Evolutionary conservation across 1,140 invertebrate species (phyloP).

Genomic region (Lordiphosa mommai): DNA sequence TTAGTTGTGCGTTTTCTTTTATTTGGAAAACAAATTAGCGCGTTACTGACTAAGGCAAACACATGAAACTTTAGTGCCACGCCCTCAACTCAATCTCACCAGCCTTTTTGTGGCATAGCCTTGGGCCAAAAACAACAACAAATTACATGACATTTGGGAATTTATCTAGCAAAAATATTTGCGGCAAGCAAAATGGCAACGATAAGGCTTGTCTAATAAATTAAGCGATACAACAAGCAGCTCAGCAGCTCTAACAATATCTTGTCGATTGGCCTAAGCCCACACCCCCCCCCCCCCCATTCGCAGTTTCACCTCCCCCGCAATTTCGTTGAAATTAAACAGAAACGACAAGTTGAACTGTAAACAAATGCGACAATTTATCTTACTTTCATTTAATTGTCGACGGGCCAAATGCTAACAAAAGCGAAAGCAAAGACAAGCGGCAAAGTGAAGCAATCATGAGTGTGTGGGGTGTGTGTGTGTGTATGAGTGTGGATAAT

Average conservation of each 20-base stretch:
- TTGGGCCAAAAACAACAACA: slow-evolving; percentile 21
- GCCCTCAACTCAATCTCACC: too few species aligned
- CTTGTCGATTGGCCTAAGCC: slow-evolving; percentile 26
- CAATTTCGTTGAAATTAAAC: slow-evolving; percentile 57
- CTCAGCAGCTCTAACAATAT: slow-evolving; percentile 29
- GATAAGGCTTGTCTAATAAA: slow-evolving; percentile 50
- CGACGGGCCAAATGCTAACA: slow-evolving; percentile 61
- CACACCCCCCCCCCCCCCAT: neutral
- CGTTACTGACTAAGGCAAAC: too few species aligned
- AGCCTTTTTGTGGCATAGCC: too few species aligned
- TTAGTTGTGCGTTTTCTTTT: too few species aligned
- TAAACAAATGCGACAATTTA: slow-evolving; percentile 77
- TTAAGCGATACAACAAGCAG: slow-evolving; percentile 52
- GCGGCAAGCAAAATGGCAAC: slow-evolving; percentile 35
- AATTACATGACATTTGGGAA: slow-evolving; percentile 57
- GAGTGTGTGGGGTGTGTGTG: slow-evolving; percentile 13
- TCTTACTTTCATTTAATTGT: slow-evolving; percentile 78
- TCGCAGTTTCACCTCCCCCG: slow-evolving; percentile 7
- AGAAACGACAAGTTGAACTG: slow-evolving; percentile 65
- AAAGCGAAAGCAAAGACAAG: slow-evolving; percentile 51
- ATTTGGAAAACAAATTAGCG: too few species aligned
- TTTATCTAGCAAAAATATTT: slow-evolving; percentile 66
- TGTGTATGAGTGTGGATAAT: slow-evolving; percentile 40
- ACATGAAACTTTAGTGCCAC: too few species aligned
- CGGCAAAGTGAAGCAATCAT: slow-evolving; percentile 35